Base-by-base conservation (phyloP, 2,888 invertebrate species). In the Cosmia pyralina region DNA sequence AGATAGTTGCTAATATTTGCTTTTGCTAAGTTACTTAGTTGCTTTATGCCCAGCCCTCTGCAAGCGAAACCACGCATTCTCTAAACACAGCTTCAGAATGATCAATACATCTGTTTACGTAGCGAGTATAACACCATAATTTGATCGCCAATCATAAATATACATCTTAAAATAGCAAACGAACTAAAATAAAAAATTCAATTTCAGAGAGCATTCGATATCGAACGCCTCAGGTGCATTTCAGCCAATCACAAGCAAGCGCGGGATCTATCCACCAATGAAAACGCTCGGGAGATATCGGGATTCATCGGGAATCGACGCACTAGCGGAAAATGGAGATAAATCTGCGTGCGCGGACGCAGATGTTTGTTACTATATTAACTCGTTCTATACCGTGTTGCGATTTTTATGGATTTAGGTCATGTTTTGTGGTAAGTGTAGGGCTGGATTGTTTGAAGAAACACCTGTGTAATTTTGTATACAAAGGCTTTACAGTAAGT, bases 281-380 rank as follows among this genome's bases (percentile, higher is more conserved):
- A 76, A 22, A 77, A 53, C 50, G 67, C 58, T 77, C 74, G 72
- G 55, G 34, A 53, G 52, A 59, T 81, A 69, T 78, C 74, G 79
- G 60, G 48, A 64, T 44, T 69, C 72, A 83, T 87, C 85, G 75
- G 65, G 50, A 67, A 81, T 84, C 85, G 68, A 69, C 74, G 75
- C 79, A 83, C 70, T 83, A 82, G 79, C 84, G 87, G 88, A 82
- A 87, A 85, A 82, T 69, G 60, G 44, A 77, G 83, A 86, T 89
- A 87, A 88, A 89, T 89, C 80, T 71, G 79, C 71, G 55, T 67
- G 77, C 73, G 72, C 85, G 85, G 87, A 88, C 75, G 88, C 89
- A 89, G 88, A 88, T 89, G 89, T 76, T 79, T 69, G 76, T 53
- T 60, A 65, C 77, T 75, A 72, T 72, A 75, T 82, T 67, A 75